Conservation (phyloP, 2,113 vertebrate genomes). For the Xiphophorus couchianus region DNA sequence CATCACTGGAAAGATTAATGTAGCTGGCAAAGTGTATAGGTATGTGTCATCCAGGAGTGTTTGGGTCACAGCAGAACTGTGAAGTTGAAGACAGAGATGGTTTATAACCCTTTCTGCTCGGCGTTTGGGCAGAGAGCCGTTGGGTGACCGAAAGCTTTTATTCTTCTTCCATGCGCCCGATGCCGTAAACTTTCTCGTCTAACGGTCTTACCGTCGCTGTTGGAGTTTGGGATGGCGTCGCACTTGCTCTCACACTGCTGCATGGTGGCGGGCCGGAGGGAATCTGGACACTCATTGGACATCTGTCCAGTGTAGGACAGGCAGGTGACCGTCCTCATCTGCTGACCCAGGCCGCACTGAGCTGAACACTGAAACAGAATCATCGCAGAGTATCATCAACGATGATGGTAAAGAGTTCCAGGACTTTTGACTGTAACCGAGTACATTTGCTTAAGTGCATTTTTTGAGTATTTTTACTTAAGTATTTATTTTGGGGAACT, state of each 20-base stretch:
- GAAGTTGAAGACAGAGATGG: conserved; percentile 52
- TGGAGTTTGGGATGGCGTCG: conserved; percentile 90
- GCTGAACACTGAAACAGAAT: conserved; percentile 88
- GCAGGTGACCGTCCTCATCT: conserved; percentile 94
- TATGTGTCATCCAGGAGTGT: conserved; percentile 65
- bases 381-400: conserved; percentile 2
- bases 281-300: conserved; percentile 90
- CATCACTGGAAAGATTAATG: conserved; percentile 71
- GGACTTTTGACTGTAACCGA: too few relatives aligned
- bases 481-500: too few relatives aligned
- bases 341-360: conserved; percentile 95
- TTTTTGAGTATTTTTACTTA: too few relatives aligned
- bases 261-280: conserved; percentile 87
- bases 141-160: conserved; percentile 1
- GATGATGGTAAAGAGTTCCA: neutral
- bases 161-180: neutral
- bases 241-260: conserved; percentile 99
- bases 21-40: conserved; percentile 56
- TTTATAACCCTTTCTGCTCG: conserved; percentile 32
- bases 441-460: too few relatives aligned
- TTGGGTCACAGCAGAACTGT: conserved; percentile 60
- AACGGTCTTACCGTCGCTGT: conserved; percentile 87
- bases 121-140: conserved; percentile 13
- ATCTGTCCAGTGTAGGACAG: conserved; percentile 95
- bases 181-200: neutral